Evolutionary conservation across 2,113 vertebrate species (phyloP), one percentile per base, ranked within the genome.

Genomic region (Gambusia affinis): DNA sequence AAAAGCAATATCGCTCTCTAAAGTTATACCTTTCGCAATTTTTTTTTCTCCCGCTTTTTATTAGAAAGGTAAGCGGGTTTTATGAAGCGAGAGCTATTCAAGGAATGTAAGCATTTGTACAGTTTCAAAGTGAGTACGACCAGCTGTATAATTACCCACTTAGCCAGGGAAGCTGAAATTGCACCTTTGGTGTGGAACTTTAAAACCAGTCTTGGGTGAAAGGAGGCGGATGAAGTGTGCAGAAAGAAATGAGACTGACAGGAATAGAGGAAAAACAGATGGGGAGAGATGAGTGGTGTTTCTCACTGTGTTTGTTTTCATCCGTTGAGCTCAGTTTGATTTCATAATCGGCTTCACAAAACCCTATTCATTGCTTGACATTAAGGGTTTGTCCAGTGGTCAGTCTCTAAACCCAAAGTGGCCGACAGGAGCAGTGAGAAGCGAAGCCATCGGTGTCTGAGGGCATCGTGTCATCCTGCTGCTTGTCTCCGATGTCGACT

Each of bases 71-170:
- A 72, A 69, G 64, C 19, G 17, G 28, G 54, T 84, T 88, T 88
- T 85, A 90, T 88, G 76, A 87, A 75, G 72, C 51, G 35, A 35
- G 30, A 88, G 78, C 66, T 84, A 88, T 92, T 77, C 71, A 57
- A 83, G 72, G 91, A 91, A 93, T 92, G 91, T 69, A 62, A 82
- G 76, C 67, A 70, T 86, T 80, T 80, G 54, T 76, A 75, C 62
- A 4, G 69, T 80, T 91, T 93, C 89, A 92, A 87, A 92, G 91
- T 83, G 81, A 79, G 76, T 72, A 85, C 61, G 73, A 78, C 72
- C 60, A 79, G 74, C 85, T 33, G 81, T 92, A 78, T 87, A 89
- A 92, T 93, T 93, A 92, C 79, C 85, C 88, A 91, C 90, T 93
- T 89, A 87, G 75, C 75, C 81, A 79, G 64, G 39, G 82, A 67